Percentiles rank a stretch among this genome's conserved stretches.
Evolutionary conservation across 1,140 invertebrate species (phyloP).

Genomic region (Lucilia sericata): DNA sequence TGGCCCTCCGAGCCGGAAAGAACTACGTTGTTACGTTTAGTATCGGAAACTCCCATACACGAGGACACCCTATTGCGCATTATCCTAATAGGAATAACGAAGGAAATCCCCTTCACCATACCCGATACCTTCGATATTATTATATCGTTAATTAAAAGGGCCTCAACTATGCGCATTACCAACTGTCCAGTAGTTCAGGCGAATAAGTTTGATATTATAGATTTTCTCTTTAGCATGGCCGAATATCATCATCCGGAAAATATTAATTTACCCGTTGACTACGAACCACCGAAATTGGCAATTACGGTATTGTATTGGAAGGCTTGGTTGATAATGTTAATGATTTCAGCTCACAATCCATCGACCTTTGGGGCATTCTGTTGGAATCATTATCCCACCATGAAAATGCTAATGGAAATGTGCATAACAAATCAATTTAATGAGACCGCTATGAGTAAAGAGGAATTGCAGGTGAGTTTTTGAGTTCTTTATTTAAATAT

Average conservation of each 20-base stretch:
- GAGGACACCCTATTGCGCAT: slow-evolving; percentile 86
- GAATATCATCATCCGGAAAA: slow-evolving; percentile 94
- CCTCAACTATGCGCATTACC: slow-evolving; percentile 79
- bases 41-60: slow-evolving; percentile 87
- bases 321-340: slow-evolving; percentile 90
- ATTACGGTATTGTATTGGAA: slow-evolving; percentile 95
- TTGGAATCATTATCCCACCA: slow-evolving; percentile 93
- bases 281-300: slow-evolving; percentile 88
- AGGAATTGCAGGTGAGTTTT: slow-evolving; percentile 61
- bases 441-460: slow-evolving; percentile 55
- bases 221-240: slow-evolving; percentile 90
- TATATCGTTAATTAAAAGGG: slow-evolving; percentile 86
- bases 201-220: slow-evolving; percentile 87
- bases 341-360: slow-evolving; percentile 93
- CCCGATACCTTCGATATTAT: slow-evolving; percentile 87
- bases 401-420: slow-evolving; percentile 94
- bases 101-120: slow-evolving; percentile 85
- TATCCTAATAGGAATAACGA: slow-evolving; percentile 85
- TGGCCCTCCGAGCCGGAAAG: slow-evolving; percentile 93
- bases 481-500: no score
- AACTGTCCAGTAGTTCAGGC: slow-evolving; percentile 77
- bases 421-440: slow-evolving; percentile 86
- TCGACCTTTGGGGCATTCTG: slow-evolving; percentile 84
- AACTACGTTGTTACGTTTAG: slow-evolving; percentile 81
- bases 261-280: slow-evolving; percentile 85